These are phyloP conservation scores for Athrips mouffetella DNA, from an alignment of 2,888 invertebrate genomes.

Conservation along the genomic window DNA sequence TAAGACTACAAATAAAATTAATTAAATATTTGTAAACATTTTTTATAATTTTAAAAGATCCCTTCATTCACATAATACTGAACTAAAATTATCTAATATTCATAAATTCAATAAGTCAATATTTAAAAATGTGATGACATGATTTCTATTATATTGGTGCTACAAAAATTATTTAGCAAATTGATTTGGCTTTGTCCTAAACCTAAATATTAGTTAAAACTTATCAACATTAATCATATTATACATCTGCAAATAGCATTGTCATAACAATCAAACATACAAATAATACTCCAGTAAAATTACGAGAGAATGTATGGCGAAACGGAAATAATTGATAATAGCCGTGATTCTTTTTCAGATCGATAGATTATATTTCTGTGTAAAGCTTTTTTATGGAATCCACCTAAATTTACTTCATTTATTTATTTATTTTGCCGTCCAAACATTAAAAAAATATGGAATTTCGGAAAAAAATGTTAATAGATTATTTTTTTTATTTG, in stretches of 20 bases:
- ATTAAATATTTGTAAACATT: background rate
- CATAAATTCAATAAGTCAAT: background rate
- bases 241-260: background rate
- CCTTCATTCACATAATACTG: constrained; percentile 5
- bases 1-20: background rate
- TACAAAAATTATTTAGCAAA: background rate
- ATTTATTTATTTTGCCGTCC: too few species aligned
- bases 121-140: background rate
- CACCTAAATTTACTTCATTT: too few species aligned
- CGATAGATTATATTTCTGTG: too few species aligned
- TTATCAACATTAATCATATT: background rate
- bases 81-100: background rate
- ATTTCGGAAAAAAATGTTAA: too few species aligned
- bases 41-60: background rate
- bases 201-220: background rate
- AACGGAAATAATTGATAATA: too few species aligned
- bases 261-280: constrained; percentile 8
- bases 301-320: too few species aligned
- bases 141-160: background rate
- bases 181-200: constrained; percentile 13
- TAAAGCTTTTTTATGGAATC: too few species aligned
- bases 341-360: too few species aligned
- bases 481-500: too few species aligned
- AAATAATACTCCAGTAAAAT: too few species aligned
- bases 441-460: too few species aligned